These are phyloP conservation scores for Chanos chanos DNA, from an alignment of 2,797 vertebrate species.

Conservation along the genomic window DNA sequence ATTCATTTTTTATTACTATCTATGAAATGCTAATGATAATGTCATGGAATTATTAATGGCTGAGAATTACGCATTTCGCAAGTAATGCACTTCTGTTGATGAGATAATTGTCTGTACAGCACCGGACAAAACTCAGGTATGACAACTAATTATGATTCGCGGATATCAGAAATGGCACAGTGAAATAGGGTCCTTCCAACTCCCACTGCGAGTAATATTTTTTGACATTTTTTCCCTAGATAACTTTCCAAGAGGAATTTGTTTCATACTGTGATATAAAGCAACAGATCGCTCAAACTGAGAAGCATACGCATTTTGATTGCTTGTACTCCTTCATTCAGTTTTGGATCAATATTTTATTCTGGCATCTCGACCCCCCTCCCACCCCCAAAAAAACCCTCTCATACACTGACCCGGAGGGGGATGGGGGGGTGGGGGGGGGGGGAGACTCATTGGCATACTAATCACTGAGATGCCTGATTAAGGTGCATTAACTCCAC, in stretches of 20 bases:
- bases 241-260: too few species aligned
- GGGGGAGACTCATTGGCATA: constrained; percentile 28
- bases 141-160: constrained; percentile 64
- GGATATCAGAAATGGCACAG: constrained; percentile 57
- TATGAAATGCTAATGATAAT: constrained; percentile 50
- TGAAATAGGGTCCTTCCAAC: constrained; percentile 28
- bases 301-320: too few species aligned
- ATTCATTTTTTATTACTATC: constrained; percentile 26
- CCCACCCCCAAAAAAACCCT: too few species aligned
- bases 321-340: too few species aligned
- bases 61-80: constrained; percentile 20
- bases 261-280: too few species aligned
- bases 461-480: constrained; percentile 30
- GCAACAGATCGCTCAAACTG: too few species aligned
- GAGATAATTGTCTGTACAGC: constrained; percentile 51
- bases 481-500: constrained; percentile 31
- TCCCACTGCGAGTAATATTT: constrained; percentile 46
- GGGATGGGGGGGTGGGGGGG: not conserved
- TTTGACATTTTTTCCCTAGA: constrained; percentile 31
- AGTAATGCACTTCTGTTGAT: constrained; percentile 49
- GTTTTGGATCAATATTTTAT: too few species aligned
- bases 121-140: constrained; percentile 55
- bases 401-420: not conserved
- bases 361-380: too few species aligned
- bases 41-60: constrained; percentile 9